Evolutionary conservation across 2,888 invertebrate genomes (phyloP).

Genomic region (Stenolophus ochropezus): DNA sequence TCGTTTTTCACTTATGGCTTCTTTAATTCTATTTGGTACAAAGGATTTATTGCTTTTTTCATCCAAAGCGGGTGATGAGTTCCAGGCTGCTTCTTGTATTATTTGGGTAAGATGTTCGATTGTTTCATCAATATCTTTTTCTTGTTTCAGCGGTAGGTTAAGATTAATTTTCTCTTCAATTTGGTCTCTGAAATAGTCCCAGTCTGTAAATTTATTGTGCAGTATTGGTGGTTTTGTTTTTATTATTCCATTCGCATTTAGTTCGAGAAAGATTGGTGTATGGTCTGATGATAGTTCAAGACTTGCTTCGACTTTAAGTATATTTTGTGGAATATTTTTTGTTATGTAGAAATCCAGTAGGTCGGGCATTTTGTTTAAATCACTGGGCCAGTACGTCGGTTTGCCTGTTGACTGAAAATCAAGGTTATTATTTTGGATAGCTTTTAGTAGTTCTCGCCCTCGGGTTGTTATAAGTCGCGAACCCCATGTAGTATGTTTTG

Average conservation of each 20-base stretch:
- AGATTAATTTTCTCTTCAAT: conserved; percentile 12
- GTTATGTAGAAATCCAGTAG: neutral
- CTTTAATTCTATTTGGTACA: conserved; percentile 1
- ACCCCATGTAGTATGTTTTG: neutral
- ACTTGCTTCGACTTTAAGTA: neutral
- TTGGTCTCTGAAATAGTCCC: conserved; percentile 8
- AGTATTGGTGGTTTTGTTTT: conserved; percentile 40
- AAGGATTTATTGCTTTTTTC: conserved; percentile 15
- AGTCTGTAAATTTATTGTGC: conserved; percentile 27
- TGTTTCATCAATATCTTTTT: conserved; percentile 15
- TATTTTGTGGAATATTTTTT: neutral
- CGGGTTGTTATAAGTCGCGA: neutral
- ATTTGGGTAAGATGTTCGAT: conserved; percentile 3
- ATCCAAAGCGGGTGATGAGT: conserved; percentile 35
- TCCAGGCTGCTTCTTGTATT: conserved; percentile 41
- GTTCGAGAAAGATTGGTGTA: conserved; percentile 62
- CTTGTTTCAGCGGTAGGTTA: conserved; percentile 6
- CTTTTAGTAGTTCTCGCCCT: neutral
- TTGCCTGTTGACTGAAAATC: neutral
- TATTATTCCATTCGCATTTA: conserved; percentile 53
- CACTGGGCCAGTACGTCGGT: neutral
- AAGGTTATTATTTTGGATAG: too few relatives aligned
- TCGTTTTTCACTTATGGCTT: conserved; percentile 51
- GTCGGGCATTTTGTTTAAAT: neutral
- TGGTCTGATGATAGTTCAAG: conserved; percentile 45